Evolutionary conservation across 2,888 invertebrate genomes (phyloP).

Genomic region (Mellilla xanthometata): DNA sequence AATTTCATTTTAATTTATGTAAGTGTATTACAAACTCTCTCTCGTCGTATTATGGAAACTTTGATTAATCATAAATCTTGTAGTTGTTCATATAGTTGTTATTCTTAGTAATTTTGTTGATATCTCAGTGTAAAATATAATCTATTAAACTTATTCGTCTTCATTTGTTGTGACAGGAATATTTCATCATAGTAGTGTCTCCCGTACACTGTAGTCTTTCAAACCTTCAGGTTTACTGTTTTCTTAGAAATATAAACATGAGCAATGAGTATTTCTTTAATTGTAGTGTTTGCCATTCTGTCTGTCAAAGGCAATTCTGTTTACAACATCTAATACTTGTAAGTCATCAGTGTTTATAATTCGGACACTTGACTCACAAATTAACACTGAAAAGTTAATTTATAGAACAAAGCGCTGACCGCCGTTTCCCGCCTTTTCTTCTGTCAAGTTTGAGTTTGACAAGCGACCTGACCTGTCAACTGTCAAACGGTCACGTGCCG

Average conservation of each 20-base stretch:
- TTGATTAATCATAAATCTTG: no score
- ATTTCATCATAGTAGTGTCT: constrained; percentile 85
- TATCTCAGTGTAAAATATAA: constrained; percentile 50
- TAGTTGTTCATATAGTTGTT: no score
- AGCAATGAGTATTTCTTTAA: constrained; percentile 86
- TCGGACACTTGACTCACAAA: constrained; percentile 13
- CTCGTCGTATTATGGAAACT: no score
- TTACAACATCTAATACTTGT: not conserved
- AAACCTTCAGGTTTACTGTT: constrained; percentile 73
- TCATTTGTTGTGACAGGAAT: constrained; percentile 67
- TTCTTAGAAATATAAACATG: constrained; percentile 74
- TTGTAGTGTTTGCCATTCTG: no score
- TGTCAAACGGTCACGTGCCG: constrained; percentile 67
- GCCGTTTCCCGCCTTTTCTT: constrained; percentile 44
- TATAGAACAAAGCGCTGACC: constrained; percentile 56
- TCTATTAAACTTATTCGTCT: constrained; percentile 53
- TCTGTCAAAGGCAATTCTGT: no score
- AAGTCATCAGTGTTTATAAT: not conserved
- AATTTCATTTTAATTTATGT: no score
- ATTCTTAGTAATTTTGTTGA: constrained; percentile 26
- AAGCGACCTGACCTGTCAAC: constrained; percentile 58
- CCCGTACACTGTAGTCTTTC: constrained; percentile 82
- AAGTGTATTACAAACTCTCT: no score
- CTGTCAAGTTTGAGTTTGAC: constrained; percentile 59
- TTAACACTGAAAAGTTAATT: constrained; percentile 50